These are phyloP conservation scores for Sander vitreus DNA, from an alignment of 2,113 vertebrate species.

Conservation along the genomic window DNA sequence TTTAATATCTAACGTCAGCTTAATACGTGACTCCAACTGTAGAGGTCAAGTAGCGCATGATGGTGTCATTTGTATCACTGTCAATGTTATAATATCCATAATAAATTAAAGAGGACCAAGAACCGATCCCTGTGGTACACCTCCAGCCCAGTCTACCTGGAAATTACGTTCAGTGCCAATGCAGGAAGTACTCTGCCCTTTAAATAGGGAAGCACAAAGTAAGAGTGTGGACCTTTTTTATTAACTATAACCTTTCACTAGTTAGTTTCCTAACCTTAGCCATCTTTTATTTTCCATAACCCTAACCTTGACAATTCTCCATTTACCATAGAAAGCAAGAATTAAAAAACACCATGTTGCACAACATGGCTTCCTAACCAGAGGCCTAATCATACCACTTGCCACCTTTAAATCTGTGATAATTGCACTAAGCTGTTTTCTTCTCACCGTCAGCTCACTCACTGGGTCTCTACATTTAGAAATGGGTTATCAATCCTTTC, in stretches of 20 bases:
- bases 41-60: neutral
- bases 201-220: neutral
- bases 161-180: neutral
- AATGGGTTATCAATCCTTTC: neutral
- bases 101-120: neutral
- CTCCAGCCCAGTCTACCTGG: neutral
- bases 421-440: neutral
- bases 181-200: neutral
- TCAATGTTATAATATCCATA: neutral
- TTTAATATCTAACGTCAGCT: slow-evolving; percentile 5
- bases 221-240: neutral
- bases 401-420: neutral
- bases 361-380: slow-evolving; percentile 1
- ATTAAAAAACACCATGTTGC: neutral
- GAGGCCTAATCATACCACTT: neutral
- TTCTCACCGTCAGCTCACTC: neutral
- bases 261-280: neutral
- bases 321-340: no score
- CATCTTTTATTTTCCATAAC: neutral
- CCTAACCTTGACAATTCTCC: neutral
- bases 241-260: neutral
- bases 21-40: neutral
- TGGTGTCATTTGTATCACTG: neutral
- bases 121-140: neutral
- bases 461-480: neutral